Evolutionary conservation across 2,113 vertebrate species (phyloP), one percentile per base, ranked within the genome.

Genomic region (Xenopus tropicalis): DNA sequence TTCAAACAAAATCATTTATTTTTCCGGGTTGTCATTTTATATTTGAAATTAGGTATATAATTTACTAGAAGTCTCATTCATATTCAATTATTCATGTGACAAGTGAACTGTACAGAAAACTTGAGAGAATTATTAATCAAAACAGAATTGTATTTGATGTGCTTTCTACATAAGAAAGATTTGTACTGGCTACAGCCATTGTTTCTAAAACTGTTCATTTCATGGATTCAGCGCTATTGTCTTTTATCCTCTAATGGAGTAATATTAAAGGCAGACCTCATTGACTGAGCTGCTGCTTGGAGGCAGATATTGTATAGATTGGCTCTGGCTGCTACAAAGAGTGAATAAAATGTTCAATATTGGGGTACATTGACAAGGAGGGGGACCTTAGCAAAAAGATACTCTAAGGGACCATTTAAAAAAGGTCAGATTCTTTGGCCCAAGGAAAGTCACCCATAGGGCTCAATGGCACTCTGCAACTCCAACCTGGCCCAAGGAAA

Each of bases 161-260:
- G 66, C 66, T 52, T 63, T 69, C 59, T 46, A 76, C 73, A 76
- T 61, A 69, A 72, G 61, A 70, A 85, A 83, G 82, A 86, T 83
- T 85, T 68, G 83, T 59, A 68, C 51, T 20, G 61, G 66, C 61
- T 52, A 11, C 79, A 81, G 78, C 83, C 78, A 71, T 70, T 83
- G 83, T 81, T 85, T 86, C 85, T 81, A 85, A 81, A 85, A 83
- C 81, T 65, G 66, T 78, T 85, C 79, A 80, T 81, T 80, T 87
- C 83, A 70, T 74, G 78, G 72, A 82, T 84, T 85, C 81, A 0
- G 70, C 70, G 77, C 83, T 80, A 80, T 71, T 70, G 81, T 81
- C 83, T 85, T 78, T 86, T 82, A 82, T 59, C 77, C 63, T 77
- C 3, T 37, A 80, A 77, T 82, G 83, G 79, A 82, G 83, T 80